Evolutionary conservation across 2,797 vertebrate species (phyloP).

Genomic region (Hydrophis major): DNA sequence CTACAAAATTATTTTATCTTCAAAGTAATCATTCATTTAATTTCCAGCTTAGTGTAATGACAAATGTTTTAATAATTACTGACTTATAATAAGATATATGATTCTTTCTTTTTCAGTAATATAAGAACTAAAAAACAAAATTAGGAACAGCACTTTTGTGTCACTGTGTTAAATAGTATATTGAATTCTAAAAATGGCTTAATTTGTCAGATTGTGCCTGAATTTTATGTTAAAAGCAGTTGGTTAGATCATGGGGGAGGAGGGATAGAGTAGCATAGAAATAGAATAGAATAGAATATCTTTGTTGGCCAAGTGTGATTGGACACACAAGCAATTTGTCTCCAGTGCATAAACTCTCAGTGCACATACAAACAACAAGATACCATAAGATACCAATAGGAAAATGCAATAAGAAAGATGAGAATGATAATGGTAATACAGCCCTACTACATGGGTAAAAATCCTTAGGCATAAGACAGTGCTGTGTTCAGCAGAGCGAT

Average conservation of each 20-base stretch:
- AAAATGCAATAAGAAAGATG: background rate
- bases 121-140: conserved; percentile 1
- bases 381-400: background rate
- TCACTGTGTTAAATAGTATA: background rate
- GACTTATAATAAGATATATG: background rate
- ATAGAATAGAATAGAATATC: background rate
- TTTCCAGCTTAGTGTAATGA: background rate
- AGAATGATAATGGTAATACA: background rate
- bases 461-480: background rate
- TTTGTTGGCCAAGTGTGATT: background rate
- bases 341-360: background rate
- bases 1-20: conserved; percentile 20
- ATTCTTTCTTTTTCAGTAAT: background rate
- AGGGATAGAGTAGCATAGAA: background rate
- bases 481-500: background rate
- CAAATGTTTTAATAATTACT: background rate
- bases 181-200: conserved; percentile 7
- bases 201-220: conserved; percentile 16
- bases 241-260: background rate
- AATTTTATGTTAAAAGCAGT: background rate
- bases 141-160: conserved; percentile 18
- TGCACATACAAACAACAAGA: background rate
- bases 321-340: background rate
- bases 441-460: background rate
- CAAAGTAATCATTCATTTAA: conserved; percentile 5